Evolutionary conservation across 2,113 vertebrate species (phyloP), one percentile per base, ranked within the genome.

Genomic region (Aspiorhynchus laticeps): DNA sequence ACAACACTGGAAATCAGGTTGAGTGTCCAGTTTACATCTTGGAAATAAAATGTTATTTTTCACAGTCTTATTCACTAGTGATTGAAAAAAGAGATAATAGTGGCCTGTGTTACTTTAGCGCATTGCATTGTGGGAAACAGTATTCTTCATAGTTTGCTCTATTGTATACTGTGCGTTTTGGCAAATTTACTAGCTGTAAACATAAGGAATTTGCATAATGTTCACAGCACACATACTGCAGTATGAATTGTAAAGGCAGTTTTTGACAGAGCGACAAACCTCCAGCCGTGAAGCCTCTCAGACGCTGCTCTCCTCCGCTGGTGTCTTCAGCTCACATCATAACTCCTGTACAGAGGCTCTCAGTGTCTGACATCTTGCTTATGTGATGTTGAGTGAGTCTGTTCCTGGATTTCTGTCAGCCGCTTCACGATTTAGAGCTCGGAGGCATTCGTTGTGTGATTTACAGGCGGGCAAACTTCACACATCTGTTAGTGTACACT

Each of bases 391-490:
- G 7, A 83, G 11, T 36, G 81, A 43, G 26, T 82, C 53, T 46
- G 38, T 82, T 43, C 24, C 38, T 48, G 63, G 19, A 12, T 24
- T 48, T 83, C 63, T 48, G 80, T 51, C 61, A 9, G 43, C 2
- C 28, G 3, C 19, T 71, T 53, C 28, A 48, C 12, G 19, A 83
- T 83, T 83, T 83, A 83, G 15, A 36, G 63, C 63, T 71, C 43
- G 5, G 17, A 21, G 63, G 41, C 28, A 6, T 71, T 71, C 31
- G 12, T 28, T 53, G 65, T 36, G 63, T 69, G 81, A 83, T 83
- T 83, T 83, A 83, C 63, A 69, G 63, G 3, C 9, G 80, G 26
- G 26, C 63, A 71, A 71, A 51, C 81, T 83, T 83, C 81, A 83
- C 63, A 33, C 81, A 83, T 83, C 63, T 33, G 63, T 51, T 71